Conservation (phyloP, 92 coral and sea anemone species). For the Palythoa heliodiscus region DNA sequence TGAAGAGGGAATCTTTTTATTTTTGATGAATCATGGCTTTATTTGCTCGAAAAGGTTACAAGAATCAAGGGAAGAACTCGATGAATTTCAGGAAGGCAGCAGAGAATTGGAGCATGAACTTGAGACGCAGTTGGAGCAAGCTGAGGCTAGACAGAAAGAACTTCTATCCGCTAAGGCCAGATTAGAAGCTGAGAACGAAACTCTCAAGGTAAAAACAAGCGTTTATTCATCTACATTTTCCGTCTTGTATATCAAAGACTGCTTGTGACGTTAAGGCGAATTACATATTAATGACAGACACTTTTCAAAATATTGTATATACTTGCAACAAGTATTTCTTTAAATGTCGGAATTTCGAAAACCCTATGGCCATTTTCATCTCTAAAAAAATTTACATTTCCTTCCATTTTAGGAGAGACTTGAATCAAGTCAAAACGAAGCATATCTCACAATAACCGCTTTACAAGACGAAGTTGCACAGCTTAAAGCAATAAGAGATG, state of each 20-base stretch:
- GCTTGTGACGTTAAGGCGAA: slow-evolving; percentile 64
- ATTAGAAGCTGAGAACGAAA: slow-evolving; percentile 94
- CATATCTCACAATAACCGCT: slow-evolving; percentile 94
- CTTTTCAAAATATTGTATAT: slow-evolving; percentile 42
- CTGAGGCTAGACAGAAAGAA: slow-evolving; percentile 98
- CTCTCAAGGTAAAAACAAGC: slow-evolving; percentile 80
- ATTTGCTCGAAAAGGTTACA: slow-evolving; percentile 78
- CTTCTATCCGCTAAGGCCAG: slow-evolving; percentile 90
- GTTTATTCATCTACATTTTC: slow-evolving; percentile 5
- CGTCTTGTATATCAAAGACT: slow-evolving; percentile 31
- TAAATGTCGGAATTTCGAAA: slow-evolving; percentile 6
- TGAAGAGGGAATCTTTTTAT: neutral
- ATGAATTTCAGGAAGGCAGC: slow-evolving; percentile 99
- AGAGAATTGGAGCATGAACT: slow-evolving; percentile 98
- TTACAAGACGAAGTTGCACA: slow-evolving; percentile 98
- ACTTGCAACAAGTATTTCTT: slow-evolving; percentile 44
- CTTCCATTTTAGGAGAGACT: slow-evolving; percentile 81
- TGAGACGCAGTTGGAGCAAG: slow-evolving; percentile 98
- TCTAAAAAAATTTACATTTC: neutral
- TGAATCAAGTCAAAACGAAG: slow-evolving; percentile 96
- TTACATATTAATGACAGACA: slow-evolving; percentile 74
- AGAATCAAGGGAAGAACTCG: slow-evolving; percentile 99
- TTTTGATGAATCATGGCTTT: slow-evolving; percentile 45
- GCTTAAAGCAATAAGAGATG: slow-evolving; percentile 96
- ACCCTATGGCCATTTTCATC: neutral